A percentile compares a stretch with the other conserved stretches of the same genome.
phyloP scores from a whole-genome alignment of 1,140 invertebrate genomes.

The Bombus fervidus region DNA sequence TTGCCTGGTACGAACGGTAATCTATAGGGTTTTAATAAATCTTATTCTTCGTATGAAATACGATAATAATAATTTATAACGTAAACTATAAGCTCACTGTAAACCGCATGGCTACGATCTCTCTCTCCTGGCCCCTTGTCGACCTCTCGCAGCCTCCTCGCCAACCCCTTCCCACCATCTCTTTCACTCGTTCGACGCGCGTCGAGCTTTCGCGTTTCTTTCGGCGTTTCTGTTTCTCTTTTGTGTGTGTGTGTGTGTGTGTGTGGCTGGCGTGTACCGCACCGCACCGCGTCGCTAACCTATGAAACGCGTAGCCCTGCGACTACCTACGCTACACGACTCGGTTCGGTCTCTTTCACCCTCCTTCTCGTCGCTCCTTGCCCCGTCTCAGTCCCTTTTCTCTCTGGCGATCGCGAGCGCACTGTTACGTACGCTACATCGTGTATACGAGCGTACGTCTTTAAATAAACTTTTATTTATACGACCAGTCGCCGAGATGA shows the following conservation, averaged over 20 bases:
- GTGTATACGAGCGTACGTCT: conserved; percentile 71
- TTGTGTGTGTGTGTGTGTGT: background rate
- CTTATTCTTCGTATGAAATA: conserved; percentile 81
- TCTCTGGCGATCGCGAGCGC: background rate
- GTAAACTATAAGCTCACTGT: conserved; percentile 78
- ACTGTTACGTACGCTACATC: conserved; percentile 33
- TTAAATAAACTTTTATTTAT: conserved; percentile 83
- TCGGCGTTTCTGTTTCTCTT: background rate
- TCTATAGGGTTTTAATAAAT: conserved; percentile 81
- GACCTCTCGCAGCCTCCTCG: background rate
- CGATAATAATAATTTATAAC: conserved; percentile 82
- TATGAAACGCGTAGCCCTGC: background rate
- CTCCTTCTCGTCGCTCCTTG: background rate
- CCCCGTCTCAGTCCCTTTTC: background rate
- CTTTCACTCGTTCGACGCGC: background rate
- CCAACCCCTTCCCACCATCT: background rate
- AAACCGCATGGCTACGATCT: conserved; percentile 62
- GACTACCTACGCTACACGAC: conserved; percentile 32
- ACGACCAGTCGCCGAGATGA: conserved; percentile 75
- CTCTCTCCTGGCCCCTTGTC: background rate
- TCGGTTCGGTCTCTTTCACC: conserved; percentile 33
- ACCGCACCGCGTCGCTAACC: background rate
- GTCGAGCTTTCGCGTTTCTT: conserved; percentile 19
- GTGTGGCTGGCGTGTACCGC: no score
- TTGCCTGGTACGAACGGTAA: conserved; percentile 73